Evolutionary conservation across 2,797 vertebrate genomes (phyloP).

Genomic region (Rallus crepitans): DNA sequence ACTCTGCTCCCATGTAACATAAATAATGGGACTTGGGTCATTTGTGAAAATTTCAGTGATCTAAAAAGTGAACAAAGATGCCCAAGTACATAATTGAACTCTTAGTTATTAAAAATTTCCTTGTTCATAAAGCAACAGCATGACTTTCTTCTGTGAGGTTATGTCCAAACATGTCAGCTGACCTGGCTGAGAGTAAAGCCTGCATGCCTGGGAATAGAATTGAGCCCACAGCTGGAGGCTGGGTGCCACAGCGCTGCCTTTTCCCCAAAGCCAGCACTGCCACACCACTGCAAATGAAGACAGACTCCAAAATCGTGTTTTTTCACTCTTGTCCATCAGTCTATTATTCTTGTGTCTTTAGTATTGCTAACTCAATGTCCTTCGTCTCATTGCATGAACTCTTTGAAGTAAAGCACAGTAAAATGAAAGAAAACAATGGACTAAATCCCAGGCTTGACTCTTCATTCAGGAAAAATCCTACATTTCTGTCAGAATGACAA

Average conservation of each 20-base stretch:
- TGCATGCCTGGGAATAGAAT: background rate
- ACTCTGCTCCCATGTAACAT: background rate
- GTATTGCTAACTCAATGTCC: background rate
- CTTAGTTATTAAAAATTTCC: background rate
- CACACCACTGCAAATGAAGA: background rate
- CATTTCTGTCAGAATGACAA: background rate
- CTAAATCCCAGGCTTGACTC: background rate
- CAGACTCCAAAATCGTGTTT: background rate
- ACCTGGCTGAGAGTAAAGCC: background rate
- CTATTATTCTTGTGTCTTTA: background rate
- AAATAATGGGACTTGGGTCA: background rate
- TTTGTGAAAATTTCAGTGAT: background rate
- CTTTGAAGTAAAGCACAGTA: background rate
- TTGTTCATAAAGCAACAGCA: background rate
- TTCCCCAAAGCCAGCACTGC: background rate
- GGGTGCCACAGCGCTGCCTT: background rate
- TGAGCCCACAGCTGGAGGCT: background rate
- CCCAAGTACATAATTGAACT: background rate
- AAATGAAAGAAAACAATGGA: slow-evolving; percentile 12
- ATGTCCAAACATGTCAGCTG: background rate
- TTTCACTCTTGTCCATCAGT: background rate
- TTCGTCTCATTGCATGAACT: accelerated
- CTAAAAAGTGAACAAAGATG: background rate
- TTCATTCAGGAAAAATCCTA: background rate
- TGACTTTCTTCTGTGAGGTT: background rate